Evolutionary conservation across 1,140 invertebrate genomes (phyloP).

Genomic region (Octopus bimaculoides): DNA sequence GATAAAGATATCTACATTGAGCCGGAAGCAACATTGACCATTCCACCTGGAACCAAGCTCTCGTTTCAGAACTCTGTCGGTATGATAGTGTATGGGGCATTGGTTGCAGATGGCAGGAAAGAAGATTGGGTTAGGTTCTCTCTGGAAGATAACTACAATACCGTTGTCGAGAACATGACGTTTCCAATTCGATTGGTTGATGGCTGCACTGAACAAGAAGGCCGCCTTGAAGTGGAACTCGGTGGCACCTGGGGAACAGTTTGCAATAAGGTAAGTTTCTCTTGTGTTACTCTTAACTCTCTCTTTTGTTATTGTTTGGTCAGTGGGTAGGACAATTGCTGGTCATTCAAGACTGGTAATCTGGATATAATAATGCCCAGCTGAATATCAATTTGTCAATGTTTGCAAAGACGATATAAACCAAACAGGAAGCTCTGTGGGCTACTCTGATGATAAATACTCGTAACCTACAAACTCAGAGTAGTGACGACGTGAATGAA

Average conservation of each 20-base stretch:
- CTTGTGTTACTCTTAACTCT: neutral
- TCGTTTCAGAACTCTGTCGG: slow-evolving; percentile 83
- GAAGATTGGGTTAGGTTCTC: slow-evolving; percentile 6
- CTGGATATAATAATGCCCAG: no score
- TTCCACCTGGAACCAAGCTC: slow-evolving; percentile 76
- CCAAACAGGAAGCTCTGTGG: no score
- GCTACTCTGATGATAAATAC: no score
- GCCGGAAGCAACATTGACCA: slow-evolving; percentile 31
- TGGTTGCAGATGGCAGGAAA: slow-evolving; percentile 63
- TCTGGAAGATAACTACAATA: neutral
- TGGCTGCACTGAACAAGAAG: slow-evolving; percentile 50
- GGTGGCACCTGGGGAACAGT: slow-evolving; percentile 90
- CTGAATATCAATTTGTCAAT: no score
- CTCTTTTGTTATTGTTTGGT: no score
- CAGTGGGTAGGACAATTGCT: no score
- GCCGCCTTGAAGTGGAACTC: slow-evolving; percentile 67
- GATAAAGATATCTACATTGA: slow-evolving; percentile 52
- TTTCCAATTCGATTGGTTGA: slow-evolving; percentile 41
- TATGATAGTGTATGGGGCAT: slow-evolving; percentile 90
- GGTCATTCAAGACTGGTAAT: no score
- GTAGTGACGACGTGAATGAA: no score
- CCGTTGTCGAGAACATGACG: slow-evolving; percentile 46
- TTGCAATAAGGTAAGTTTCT: slow-evolving; percentile 68
- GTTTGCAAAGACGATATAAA: no score
- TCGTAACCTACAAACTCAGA: no score